Percentiles rank a stretch among this genome's conserved stretches.
Evolutionary conservation across 2,888 invertebrate genomes (phyloP).

Genomic region (Drosophila rellima): DNA sequence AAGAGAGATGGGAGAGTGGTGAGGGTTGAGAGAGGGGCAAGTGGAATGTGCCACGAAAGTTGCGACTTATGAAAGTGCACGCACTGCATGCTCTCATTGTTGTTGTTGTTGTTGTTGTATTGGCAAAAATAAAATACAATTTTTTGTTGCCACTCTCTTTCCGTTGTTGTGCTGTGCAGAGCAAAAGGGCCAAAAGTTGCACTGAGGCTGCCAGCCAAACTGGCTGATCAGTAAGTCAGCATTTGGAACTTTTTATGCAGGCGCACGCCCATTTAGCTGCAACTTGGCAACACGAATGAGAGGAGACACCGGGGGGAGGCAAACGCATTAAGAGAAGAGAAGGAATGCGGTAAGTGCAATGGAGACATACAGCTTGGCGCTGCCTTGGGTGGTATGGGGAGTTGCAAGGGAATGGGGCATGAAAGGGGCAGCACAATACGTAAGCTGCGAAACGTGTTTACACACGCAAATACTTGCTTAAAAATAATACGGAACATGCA

Average conservation of each 20-base stretch:
- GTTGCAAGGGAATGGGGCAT: background rate
- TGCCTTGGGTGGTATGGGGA: constrained; percentile 6
- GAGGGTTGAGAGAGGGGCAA: background rate
- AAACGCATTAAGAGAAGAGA: constrained; percentile 48
- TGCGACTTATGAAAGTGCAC: constrained; percentile 80
- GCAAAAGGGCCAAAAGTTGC: constrained; percentile 56
- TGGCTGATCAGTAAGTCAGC: constrained; percentile 73
- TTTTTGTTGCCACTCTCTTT: constrained; percentile 27
- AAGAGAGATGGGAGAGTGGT: background rate
- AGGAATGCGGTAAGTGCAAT: constrained; percentile 39
- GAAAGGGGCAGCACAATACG: constrained; percentile 56
- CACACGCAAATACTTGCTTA: constrained; percentile 80
- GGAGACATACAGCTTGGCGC: constrained; percentile 26
- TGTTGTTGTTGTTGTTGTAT: constrained; percentile 35
- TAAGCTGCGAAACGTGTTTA: constrained; percentile 81
- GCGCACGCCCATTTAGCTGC: constrained; percentile 60
- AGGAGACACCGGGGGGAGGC: background rate
- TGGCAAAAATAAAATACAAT: constrained; percentile 53
- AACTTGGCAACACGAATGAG: constrained; percentile 8
- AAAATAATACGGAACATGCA: constrained; percentile 64
- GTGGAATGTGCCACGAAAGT: constrained; percentile 60
- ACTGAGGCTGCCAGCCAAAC: constrained; percentile 39
- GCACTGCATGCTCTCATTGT: constrained; percentile 47
- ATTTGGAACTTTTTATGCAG: constrained; percentile 75
- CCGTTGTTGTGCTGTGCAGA: constrained; percentile 8